A percentile compares a stretch with the other conserved stretches of the same genome.
Conservation (phyloP, 2,888 invertebrate species). For the Leuctra nigra region DNA sequence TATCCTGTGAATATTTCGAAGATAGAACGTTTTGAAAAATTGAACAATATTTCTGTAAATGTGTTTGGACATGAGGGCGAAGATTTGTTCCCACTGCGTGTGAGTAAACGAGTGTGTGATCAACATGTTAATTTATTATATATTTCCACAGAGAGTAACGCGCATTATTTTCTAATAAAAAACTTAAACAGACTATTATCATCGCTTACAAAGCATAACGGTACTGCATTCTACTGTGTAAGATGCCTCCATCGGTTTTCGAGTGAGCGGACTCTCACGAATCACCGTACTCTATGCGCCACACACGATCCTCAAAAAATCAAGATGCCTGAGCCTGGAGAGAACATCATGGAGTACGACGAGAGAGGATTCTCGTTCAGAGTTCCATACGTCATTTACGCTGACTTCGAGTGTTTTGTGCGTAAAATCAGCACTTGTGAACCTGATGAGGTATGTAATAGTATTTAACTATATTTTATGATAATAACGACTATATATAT, state of each 20-base stretch:
- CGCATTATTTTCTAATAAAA: slow-evolving; percentile 26
- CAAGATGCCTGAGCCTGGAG: background rate
- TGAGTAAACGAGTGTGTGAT: background rate
- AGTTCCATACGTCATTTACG: background rate
- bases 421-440: background rate
- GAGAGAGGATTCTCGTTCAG: background rate
- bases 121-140: background rate
- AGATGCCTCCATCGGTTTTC: background rate
- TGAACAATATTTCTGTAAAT: background rate
- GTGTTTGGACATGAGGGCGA: background rate
- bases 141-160: slow-evolving; percentile 8
- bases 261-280: background rate
- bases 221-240: background rate
- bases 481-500: too few relatives aligned
- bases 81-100: background rate
- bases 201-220: slow-evolving; percentile 19
- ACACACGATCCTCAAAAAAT: slow-evolving; percentile 14
- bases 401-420: slow-evolving; percentile 11
- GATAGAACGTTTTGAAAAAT: background rate
- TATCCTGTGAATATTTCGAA: background rate
- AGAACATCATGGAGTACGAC: background rate
- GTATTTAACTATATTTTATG: too few relatives aligned
- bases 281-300: background rate
- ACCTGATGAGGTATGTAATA: background rate
- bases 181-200: slow-evolving; percentile 13